phyloP scores from a whole-genome alignment of 1,140 invertebrate genomes.

The Lordiphosa clarofinis region DNA sequence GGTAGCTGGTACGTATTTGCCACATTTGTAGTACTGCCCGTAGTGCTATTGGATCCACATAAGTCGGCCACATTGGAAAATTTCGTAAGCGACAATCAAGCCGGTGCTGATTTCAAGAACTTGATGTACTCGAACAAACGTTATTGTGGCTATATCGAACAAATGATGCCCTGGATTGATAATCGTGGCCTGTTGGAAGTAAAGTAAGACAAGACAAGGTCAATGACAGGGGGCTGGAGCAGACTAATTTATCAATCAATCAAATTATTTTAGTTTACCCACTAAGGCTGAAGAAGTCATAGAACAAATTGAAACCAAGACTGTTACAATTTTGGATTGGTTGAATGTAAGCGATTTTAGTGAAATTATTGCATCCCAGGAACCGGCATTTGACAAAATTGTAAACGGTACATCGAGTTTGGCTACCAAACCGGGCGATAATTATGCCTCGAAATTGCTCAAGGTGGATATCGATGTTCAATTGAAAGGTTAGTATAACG shows the following conservation, averaged over 20 bases:
- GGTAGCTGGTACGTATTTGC: conserved; percentile 36
- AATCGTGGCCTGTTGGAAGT: conserved; percentile 57
- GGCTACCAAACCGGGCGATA: conserved; percentile 44
- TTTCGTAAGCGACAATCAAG: conserved; percentile 33
- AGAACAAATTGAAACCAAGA: neutral
- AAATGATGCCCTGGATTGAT: conserved; percentile 65
- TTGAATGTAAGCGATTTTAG: conserved; percentile 28
- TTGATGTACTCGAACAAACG: conserved; percentile 47
- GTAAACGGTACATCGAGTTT: conserved; percentile 12
- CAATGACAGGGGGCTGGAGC: neutral
- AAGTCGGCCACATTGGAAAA: conserved; percentile 56
- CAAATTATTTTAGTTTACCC: neutral
- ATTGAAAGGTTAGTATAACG: conserved; percentile 19
- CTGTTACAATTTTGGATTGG: too few relatives aligned
- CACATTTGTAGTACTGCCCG: conserved; percentile 42
- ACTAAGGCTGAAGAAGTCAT: neutral
- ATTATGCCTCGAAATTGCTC: conserved; percentile 24
- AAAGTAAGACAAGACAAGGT: conserved; percentile 27
- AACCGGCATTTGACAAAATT: conserved; percentile 42
- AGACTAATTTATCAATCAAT: neutral
- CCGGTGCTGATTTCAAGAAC: conserved; percentile 39
- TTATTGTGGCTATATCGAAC: conserved; percentile 39
- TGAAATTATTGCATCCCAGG: conserved; percentile 22
- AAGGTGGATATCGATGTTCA: conserved; percentile 32
- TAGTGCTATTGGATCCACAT: conserved; percentile 55